Conservation (phyloP, 2,797 vertebrate species). For the Chaenodraco wilsoni region DNA sequence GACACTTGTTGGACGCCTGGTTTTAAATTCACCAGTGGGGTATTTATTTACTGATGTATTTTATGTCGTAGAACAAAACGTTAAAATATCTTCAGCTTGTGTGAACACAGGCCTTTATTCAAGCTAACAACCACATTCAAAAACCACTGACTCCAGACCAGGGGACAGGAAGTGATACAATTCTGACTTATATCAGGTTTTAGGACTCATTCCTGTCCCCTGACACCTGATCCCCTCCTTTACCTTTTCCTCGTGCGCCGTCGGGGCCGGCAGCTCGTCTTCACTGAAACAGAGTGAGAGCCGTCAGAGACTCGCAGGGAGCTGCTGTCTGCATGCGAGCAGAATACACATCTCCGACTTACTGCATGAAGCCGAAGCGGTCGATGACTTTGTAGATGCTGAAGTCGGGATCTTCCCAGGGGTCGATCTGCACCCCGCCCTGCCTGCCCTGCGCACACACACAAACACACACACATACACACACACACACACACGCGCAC, state of each 20-base stretch:
- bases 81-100: too few species aligned
- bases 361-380: constrained; percentile 92
- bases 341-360: constrained; percentile 58
- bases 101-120: too few species aligned
- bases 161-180: too few species aligned
- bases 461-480: neutral
- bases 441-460: constrained; percentile 83
- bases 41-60: too few species aligned
- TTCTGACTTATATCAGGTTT: too few species aligned
- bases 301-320: neutral
- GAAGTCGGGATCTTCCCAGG: constrained; percentile 91
- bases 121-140: too few species aligned
- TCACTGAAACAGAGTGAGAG: constrained; percentile 77
- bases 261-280: constrained; percentile 86
- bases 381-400: constrained; percentile 89
- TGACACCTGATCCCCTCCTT: constrained; percentile 1
- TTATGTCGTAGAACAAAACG: too few species aligned
- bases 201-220: neutral
- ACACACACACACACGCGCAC: too few species aligned
- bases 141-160: too few species aligned
- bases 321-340: neutral
- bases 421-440: constrained; percentile 88
- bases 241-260: constrained; percentile 89
- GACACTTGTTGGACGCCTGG: too few species aligned
- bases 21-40: too few species aligned